phyloP scores from a whole-genome alignment of 2,797 vertebrate genomes.

The Acanthiza pusilla region DNA sequence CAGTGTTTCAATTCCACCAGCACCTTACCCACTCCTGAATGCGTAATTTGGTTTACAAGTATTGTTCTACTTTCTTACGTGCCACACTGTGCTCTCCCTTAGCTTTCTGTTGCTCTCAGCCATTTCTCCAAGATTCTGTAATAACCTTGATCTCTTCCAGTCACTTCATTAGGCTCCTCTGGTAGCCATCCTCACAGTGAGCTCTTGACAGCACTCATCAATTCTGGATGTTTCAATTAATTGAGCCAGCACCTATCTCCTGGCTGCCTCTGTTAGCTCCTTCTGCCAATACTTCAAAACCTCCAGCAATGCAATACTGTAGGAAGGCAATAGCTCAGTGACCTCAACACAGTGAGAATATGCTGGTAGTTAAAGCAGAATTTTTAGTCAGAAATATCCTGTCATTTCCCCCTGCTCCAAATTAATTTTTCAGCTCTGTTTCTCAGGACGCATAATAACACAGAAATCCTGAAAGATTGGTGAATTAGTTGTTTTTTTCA shows the following conservation, averaged over 20 bases:
- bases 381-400: neutral
- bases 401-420: neutral
- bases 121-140: constrained; percentile 24
- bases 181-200: constrained; percentile 7
- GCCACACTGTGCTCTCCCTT: neutral
- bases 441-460: neutral
- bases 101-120: constrained; percentile 12
- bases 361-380: neutral
- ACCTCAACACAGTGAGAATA: neutral
- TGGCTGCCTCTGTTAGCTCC: neutral
- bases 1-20: neutral
- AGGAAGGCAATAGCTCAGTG: neutral
- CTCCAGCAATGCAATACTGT: neutral
- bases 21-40: neutral
- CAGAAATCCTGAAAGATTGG: neutral
- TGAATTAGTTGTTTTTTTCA: neutral
- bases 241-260: constrained; percentile 23
- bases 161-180: constrained; percentile 37
- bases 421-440: neutral
- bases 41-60: neutral
- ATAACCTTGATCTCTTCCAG: constrained; percentile 48
- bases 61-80: neutral
- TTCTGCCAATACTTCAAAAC: neutral
- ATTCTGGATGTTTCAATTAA: constrained; percentile 55
- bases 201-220: constrained; percentile 55